phyloP scores from a whole-genome alignment of 2,797 vertebrate species.

The Macropodus opercularis region DNA sequence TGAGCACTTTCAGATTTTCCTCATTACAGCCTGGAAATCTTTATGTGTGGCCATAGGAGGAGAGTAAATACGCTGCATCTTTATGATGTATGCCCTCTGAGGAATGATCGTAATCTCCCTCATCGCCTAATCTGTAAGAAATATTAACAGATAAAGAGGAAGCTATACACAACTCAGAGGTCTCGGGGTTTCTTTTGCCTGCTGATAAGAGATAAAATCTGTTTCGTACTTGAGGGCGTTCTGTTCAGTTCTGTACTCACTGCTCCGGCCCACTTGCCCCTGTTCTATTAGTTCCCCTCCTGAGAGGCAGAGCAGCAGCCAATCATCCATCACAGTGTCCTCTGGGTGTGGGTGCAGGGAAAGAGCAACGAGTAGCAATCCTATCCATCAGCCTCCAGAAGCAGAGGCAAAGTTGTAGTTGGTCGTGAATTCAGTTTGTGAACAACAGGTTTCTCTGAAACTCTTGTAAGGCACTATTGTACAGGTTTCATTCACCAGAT shows the following conservation, averaged over 20 bases:
- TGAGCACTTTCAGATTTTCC: constrained; percentile 4
- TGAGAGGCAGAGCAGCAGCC: constrained; percentile 54
- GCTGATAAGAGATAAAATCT: constrained; percentile 43
- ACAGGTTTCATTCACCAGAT: constrained; percentile 1
- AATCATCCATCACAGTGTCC: constrained; percentile 67
- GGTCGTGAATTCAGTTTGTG: constrained; percentile 45
- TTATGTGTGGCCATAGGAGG: constrained; percentile 4
- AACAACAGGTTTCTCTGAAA: constrained; percentile 54
- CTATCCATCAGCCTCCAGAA: constrained; percentile 56
- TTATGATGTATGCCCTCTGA: constrained; percentile 12
- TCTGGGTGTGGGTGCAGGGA: constrained; percentile 49
- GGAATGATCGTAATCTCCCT: constrained; percentile 23
- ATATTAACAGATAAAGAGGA: constrained; percentile 38
- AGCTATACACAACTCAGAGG: constrained; percentile 11
- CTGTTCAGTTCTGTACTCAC: constrained; percentile 20
- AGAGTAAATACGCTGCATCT: constrained; percentile 17
- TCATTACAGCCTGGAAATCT: constrained; percentile 13
- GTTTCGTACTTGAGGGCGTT: constrained; percentile 28
- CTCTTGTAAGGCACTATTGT: constrained; percentile 16
- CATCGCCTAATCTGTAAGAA: constrained; percentile 27
- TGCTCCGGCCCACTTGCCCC: constrained; percentile 48
- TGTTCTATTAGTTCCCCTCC: constrained; percentile 54
- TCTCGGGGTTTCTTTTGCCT: constrained; percentile 27
- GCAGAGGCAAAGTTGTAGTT: constrained; percentile 37
- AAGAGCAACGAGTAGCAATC: constrained; percentile 53